A percentile compares a stretch with the other conserved stretches of the same genome.
These are phyloP conservation scores for Cydia strobilella DNA, from an alignment of 1,140 invertebrate species.

Conservation along the genomic window DNA sequence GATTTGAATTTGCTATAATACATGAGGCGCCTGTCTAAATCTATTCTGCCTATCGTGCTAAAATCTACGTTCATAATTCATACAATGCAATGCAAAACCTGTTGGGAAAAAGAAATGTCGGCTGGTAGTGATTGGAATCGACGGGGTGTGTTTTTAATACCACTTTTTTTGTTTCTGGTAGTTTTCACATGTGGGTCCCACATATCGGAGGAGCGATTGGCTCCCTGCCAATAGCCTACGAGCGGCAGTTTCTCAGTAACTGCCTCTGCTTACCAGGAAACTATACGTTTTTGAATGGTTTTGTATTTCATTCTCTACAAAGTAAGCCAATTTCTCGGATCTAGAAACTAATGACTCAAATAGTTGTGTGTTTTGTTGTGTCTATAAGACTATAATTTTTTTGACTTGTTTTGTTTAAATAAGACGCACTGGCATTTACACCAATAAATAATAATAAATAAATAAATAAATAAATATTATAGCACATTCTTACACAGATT, in stretches of 20 bases:
- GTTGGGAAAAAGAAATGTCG: constrained; percentile 29
- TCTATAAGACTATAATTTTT: too few relatives aligned
- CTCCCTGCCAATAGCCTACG: constrained; percentile 24
- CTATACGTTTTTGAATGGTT: constrained; percentile 1
- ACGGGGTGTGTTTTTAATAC: constrained; percentile 29
- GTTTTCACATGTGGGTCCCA: constrained; percentile 22
- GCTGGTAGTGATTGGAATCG: constrained; percentile 29
- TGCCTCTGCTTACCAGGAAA: constrained; percentile 3
- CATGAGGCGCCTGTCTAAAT: neutral
- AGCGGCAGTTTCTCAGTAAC: constrained; percentile 21
- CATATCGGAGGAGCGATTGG: constrained; percentile 15
- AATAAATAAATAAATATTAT: too few relatives aligned
- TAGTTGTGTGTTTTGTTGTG: too few relatives aligned
- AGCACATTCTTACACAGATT: too few relatives aligned
- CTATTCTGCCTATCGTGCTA: neutral
- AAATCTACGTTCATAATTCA: constrained; percentile 9
- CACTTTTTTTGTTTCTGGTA: constrained; percentile 28
- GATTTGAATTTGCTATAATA: constrained; percentile 26
- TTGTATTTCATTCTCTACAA: neutral
- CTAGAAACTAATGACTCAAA: too few relatives aligned
- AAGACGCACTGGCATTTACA: neutral
- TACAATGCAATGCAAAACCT: constrained; percentile 15
- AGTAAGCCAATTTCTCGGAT: neutral
- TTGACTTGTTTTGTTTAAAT: too few relatives aligned
- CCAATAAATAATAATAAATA: too few relatives aligned